Evolutionary conservation across 2,797 vertebrate species (phyloP), one percentile per base, ranked within the genome.

Genomic region (Pyrocephalus nanus): DNA sequence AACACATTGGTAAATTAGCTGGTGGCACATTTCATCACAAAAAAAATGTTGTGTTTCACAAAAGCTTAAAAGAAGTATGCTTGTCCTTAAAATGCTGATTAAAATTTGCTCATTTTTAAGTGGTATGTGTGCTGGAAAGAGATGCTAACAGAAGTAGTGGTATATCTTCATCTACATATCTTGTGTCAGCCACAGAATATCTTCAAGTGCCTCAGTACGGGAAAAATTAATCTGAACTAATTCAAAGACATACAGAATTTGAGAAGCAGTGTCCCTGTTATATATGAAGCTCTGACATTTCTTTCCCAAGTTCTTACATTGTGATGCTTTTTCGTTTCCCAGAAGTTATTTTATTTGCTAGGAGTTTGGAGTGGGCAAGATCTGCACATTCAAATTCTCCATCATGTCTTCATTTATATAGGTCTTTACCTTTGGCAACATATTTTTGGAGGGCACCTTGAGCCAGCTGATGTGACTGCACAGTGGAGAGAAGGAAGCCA

Each of bases 371-470:
- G 8, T 22, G 38, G 23, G 19, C 22, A 86, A 70, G 36, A 82
- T 64, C 11, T 5, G 1, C 58, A 10, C 29, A 20, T 89, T 95
- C 23, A 84, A 23, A 38, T 88, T 91, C 14, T 88, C 38, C 23
- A 32, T 78, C 15, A 3, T 80, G 8, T 92, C 17, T 86, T 55
- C 20, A 29, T 91, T 93, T 91, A 76, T 83, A n/a, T 96, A 99
- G 99, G 99, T 58, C 98, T 99, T 91, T 99, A 99, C 95, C 98
- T 99, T 76, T 99, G 99, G 99, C 98, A 99, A 43, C 99, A 99
- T 96, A 98, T 99, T 97, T 98, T 99, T 93, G 99, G 98, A 94
- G 99, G 98, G 34, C 97, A 97, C 3, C 98, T 99, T 88, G 98
- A 98, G 65, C 99, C 99, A 57, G 82, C 96, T 48, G 99, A 99